Conservation (phyloP, 2,888 invertebrate species). For the Lordiphosa fenestrarum region DNA sequence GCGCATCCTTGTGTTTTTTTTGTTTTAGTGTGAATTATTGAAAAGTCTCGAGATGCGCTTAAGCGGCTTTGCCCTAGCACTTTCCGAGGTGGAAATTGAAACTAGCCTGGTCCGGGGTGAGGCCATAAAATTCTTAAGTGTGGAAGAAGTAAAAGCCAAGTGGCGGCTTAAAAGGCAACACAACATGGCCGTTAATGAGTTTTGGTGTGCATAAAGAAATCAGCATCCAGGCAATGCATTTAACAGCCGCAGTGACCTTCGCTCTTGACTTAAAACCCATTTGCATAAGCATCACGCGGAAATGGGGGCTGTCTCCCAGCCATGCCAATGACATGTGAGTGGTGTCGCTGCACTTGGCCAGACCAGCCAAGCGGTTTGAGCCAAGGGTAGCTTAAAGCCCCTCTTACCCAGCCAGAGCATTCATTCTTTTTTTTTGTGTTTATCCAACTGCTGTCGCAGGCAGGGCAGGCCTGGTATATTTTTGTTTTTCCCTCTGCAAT, state of each 20-base stretch:
- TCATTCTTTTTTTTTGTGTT: conserved; percentile 21
- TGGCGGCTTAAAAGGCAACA: conserved; percentile 48
- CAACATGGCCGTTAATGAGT: conserved; percentile 63
- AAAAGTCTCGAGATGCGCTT: conserved; percentile 60
- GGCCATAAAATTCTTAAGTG: conserved; percentile 13
- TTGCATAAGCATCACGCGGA: conserved; percentile 54
- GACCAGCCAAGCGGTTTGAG: conserved; percentile 13
- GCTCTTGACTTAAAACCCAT: conserved; percentile 66
- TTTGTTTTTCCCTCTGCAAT: conserved; percentile 33
- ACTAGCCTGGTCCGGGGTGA: conserved; percentile 12
- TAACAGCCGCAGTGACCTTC: conserved; percentile 60
- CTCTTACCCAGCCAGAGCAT: neutral
- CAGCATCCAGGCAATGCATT: conserved; percentile 32
- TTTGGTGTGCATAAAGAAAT: conserved; percentile 22
- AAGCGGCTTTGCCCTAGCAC: conserved; percentile 57
- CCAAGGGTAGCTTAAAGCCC: neutral
- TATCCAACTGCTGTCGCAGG: conserved; percentile 40
- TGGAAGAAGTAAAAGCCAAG: conserved; percentile 11
- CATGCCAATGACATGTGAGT: conserved; percentile 30
- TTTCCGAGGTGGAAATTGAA: conserved; percentile 34
- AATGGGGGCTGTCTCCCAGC: conserved; percentile 8
- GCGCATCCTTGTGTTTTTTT: conserved; percentile 28
- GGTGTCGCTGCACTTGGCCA: conserved; percentile 1
- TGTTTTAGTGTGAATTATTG: conserved; percentile 59
- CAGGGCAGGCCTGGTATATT: conserved; percentile 15